A percentile compares a stretch with the other conserved stretches of the same genome.
Evolutionary conservation across 2,888 invertebrate genomes (phyloP).

Genomic region (Lochmaea capreae): DNA sequence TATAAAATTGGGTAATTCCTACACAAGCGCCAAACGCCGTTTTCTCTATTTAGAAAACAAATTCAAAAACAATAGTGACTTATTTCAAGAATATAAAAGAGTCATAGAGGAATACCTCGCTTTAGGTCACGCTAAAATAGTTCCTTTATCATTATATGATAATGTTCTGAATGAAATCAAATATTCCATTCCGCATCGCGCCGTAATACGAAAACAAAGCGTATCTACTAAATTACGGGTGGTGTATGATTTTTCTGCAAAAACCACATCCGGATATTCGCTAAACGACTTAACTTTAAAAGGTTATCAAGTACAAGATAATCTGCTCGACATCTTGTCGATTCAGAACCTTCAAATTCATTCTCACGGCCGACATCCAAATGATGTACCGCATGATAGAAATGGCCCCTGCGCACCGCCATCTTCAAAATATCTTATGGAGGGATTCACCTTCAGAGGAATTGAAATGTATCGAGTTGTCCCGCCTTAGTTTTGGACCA

Average conservation of each 20-base stretch:
- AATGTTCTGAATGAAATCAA: too few species aligned
- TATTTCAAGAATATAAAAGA: too few species aligned
- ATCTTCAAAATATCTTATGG: neutral
- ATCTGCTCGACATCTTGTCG: slow-evolving; percentile 33
- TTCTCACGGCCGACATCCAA: slow-evolving; percentile 20
- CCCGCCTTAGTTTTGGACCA: neutral
- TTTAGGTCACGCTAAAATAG: too few species aligned
- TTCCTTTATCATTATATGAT: too few species aligned
- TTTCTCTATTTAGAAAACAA: too few species aligned
- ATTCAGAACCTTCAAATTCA: slow-evolving; percentile 32
- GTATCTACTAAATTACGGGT: slow-evolving; percentile 36
- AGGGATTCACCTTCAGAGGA: neutral
- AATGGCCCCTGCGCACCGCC: neutral
- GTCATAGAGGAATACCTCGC: too few species aligned
- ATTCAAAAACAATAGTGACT: too few species aligned
- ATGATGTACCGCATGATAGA: slow-evolving; percentile 27
- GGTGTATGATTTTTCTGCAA: slow-evolving; percentile 33
- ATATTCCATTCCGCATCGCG: slow-evolving; percentile 35
- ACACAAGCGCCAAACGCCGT: too few species aligned
- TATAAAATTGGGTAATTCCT: too few species aligned
- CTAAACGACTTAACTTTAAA: slow-evolving; percentile 25
- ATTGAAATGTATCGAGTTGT: too few species aligned
- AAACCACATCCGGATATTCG: slow-evolving; percentile 19
- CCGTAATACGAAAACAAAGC: slow-evolving; percentile 31
- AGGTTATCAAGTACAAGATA: slow-evolving; percentile 24